These are phyloP conservation scores for Entomobrya proxima DNA, from an alignment of 2,888 invertebrate species.

Conservation along the genomic window DNA sequence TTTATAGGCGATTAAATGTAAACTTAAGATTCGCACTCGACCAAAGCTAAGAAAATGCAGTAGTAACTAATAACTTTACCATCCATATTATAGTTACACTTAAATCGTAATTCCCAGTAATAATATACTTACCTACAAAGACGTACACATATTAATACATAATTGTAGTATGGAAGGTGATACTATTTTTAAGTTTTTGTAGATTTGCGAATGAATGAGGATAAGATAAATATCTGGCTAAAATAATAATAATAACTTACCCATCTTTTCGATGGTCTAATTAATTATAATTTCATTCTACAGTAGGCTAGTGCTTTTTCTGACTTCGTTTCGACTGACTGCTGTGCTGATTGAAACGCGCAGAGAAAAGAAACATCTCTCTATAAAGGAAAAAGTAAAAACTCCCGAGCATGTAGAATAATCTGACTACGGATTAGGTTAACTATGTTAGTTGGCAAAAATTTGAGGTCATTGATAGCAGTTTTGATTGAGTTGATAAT, in stretches of 20 bases:
- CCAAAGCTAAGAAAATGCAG: too few relatives aligned
- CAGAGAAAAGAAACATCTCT: not conserved
- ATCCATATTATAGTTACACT: too few relatives aligned
- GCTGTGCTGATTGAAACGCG: not conserved
- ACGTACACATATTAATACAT: too few relatives aligned
- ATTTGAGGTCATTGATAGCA: not conserved
- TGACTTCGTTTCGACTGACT: not conserved
- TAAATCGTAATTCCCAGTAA: too few relatives aligned
- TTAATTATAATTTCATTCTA: slow-evolving; percentile 18
- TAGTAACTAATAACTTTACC: too few relatives aligned
- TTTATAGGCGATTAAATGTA: too few relatives aligned
- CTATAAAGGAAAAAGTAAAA: slow-evolving; percentile 2
- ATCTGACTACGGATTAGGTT: not conserved
- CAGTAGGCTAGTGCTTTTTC: not conserved
- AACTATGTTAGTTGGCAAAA: not conserved
- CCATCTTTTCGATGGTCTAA: slow-evolving; percentile 23
- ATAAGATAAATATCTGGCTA: too few relatives aligned
- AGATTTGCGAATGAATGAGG: too few relatives aligned
- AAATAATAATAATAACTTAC: too few relatives aligned
- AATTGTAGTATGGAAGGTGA: too few relatives aligned
- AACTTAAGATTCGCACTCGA: too few relatives aligned
- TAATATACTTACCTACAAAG: too few relatives aligned
- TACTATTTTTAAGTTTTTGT: not conserved
- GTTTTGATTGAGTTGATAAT: not conserved
- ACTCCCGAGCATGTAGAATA: not conserved